Conservation (phyloP, 2,113 vertebrate genomes). For the Haemorhous mexicanus region DNA sequence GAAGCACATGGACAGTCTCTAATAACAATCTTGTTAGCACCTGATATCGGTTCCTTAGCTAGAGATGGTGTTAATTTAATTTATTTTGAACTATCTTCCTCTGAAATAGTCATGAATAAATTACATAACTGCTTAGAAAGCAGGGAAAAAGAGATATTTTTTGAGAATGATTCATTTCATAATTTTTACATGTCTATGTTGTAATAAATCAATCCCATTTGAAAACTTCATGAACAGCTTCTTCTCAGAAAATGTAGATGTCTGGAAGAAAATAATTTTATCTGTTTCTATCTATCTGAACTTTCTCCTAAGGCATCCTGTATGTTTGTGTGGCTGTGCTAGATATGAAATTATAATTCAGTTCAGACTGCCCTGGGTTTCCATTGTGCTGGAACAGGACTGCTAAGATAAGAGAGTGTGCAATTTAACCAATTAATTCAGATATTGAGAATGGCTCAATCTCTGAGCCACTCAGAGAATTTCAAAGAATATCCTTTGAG, state of each 20-base stretch:
- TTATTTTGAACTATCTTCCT: neutral
- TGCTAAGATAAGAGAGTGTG: neutral
- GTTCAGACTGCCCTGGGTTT: neutral
- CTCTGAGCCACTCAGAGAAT: neutral
- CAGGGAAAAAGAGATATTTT: neutral
- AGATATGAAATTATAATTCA: neutral
- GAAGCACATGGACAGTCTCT: fast-evolving
- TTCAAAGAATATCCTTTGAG: neutral
- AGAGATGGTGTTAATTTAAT: neutral
- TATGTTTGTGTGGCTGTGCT: neutral
- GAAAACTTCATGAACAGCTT: neutral
- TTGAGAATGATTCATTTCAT: neutral
- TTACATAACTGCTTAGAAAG: neutral
- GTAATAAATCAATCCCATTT: neutral
- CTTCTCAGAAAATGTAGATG: neutral
- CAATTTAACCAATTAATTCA: neutral
- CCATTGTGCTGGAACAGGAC: neutral
- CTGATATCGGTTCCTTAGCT: neutral
- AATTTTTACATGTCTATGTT: neutral
- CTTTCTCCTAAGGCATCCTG: neutral
- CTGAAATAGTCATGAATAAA: neutral
- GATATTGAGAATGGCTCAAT: neutral
- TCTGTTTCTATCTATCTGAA: neutral
- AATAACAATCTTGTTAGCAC: neutral
- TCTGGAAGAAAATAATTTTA: neutral